Evolutionary conservation across 2,888 invertebrate species (phyloP).

Genomic region (Desoria tigrina): DNA sequence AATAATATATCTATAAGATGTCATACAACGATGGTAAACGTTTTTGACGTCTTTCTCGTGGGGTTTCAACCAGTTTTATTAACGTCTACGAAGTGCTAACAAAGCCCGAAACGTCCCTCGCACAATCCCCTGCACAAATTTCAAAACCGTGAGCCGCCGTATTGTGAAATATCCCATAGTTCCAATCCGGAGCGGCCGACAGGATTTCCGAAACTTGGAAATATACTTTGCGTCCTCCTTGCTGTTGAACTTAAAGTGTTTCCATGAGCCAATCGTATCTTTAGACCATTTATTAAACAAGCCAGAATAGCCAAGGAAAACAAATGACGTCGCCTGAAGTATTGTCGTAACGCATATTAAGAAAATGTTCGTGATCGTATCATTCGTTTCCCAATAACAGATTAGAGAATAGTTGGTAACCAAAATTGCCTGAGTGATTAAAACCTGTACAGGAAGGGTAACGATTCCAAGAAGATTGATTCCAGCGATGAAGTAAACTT

Average conservation of each 20-base stretch:
- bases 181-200: neutral
- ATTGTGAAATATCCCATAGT: neutral
- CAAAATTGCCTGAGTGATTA: neutral
- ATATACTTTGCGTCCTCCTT: neutral
- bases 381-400: neutral
- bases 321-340: neutral
- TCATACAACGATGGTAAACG: too few species aligned
- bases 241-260: neutral
- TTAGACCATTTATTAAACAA: neutral
- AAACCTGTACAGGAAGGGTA: neutral
- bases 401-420: neutral
- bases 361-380: neutral
- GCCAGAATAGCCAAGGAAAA: neutral
- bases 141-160: neutral
- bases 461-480: neutral
- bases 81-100: neutral
- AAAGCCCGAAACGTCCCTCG: conserved; percentile 3
- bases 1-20: too few species aligned
- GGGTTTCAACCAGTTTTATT: too few species aligned
- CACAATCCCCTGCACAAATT: neutral
- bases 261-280: neutral
- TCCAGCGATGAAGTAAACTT: neutral
- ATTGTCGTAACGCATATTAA: neutral
- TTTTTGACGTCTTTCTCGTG: too few species aligned
- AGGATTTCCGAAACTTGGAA: neutral